phyloP scores from a whole-genome alignment of 2,797 vertebrate genomes.

The Xenentodon cancila region DNA sequence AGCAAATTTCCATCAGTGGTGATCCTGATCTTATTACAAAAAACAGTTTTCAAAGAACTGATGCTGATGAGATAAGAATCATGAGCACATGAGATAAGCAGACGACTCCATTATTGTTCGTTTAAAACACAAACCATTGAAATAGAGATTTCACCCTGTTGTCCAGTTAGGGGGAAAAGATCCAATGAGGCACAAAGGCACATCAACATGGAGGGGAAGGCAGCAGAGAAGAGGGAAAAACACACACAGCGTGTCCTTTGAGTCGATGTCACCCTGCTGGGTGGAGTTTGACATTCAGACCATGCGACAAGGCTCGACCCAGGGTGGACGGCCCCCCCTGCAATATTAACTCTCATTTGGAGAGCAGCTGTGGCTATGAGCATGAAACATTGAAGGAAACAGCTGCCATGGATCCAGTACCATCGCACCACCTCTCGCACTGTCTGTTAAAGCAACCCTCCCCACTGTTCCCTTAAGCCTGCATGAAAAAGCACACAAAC shows the following conservation, averaged over 20 bases:
- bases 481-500: conserved; percentile 47
- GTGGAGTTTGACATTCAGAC: conserved; percentile 91
- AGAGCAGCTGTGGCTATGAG: conserved; percentile 97
- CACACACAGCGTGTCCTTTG: conserved; percentile 70
- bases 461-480: conserved; percentile 62
- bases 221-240: conserved; percentile 27
- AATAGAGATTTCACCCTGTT: conserved; percentile 67
- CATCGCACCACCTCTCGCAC: conserved; percentile 85
- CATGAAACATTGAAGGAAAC: conserved; percentile 99
- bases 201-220: conserved; percentile 53
- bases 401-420: conserved; percentile 95
- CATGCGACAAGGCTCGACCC: conserved; percentile 89
- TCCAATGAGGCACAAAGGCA: conserved; percentile 68
- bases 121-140: conserved; percentile 46
- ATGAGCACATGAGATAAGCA: no score
- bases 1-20: no score
- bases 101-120: conserved; percentile 54
- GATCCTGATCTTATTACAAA: no score
- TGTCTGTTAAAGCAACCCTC: conserved; percentile 81
- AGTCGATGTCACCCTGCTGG: conserved; percentile 82
- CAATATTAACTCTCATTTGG: conserved; percentile 98
- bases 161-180: conserved; percentile 54
- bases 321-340: conserved; percentile 83
- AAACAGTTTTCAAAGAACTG: no score
- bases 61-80: no score